Conservation (phyloP, 2,797 vertebrate genomes). For the Busarellus nigricollis region DNA sequence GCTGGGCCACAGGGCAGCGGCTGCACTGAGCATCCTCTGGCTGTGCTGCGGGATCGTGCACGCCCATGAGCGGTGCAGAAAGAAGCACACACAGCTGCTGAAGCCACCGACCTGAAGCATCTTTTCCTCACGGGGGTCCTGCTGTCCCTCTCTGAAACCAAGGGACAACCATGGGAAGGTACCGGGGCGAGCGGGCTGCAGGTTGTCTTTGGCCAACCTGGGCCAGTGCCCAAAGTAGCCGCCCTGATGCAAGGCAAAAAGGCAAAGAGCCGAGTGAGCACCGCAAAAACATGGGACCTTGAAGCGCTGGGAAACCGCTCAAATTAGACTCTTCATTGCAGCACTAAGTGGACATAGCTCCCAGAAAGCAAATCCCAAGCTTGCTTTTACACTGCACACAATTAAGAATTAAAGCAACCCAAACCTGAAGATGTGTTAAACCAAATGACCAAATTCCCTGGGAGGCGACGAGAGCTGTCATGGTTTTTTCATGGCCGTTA, state of each 20-base stretch:
- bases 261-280: neutral
- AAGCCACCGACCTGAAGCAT: neutral
- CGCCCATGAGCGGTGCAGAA: accelerated
- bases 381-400: neutral
- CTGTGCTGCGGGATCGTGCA: accelerated
- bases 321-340: neutral
- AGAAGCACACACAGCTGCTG: neutral
- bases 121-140: neutral
- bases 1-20: neutral
- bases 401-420: conserved; percentile 61
- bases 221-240: neutral
- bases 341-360: conserved; percentile 26
- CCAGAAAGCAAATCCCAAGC: conserved; percentile 17
- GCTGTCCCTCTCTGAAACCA: neutral
- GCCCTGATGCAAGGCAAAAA: neutral
- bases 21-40: neutral
- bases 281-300: accelerated
- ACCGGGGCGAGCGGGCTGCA: accelerated
- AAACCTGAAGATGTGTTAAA: conserved; percentile 14
- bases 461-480: neutral
- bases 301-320: neutral
- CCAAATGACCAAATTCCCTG: neutral
- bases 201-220: accelerated
- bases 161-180: neutral
- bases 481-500: conserved; percentile 26